Evolutionary conservation across 2,888 invertebrate species (phyloP), one percentile per base, ranked within the genome.

Genomic region (Drosophila antonietae): DNA sequence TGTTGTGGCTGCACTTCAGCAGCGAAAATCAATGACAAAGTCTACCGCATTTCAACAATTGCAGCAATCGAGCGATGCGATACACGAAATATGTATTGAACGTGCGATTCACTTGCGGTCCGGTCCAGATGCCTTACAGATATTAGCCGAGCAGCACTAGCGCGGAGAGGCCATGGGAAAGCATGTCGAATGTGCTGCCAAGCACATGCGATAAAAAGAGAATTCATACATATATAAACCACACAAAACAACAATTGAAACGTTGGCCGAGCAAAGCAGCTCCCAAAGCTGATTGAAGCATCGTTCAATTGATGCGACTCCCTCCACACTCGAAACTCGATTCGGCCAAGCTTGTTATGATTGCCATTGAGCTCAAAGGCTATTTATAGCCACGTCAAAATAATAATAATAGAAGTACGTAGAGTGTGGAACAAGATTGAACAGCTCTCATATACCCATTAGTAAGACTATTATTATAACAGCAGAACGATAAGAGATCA

Each of bases 21-120:
- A 47, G 58, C 47, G 47, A 35, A 28, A 78, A 64, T 78, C 78
- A 68, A 81, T 78, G 74, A 44, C 79, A 52, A 70, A 60, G 41
- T 70, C 44, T 56, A 68, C 81, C 70, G 63, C 88, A 83, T 73
- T 83, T 82, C 78, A 81, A 60, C 66, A 72, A 69, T 68, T 14
- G 52, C 33, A 9, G 10, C 35, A 23, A 23, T 20, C 15, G 52
- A 20, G 20, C 33, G 14, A 9, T 20, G 49, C 49, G n/a, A 73
- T 60, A 46, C 44, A 68, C 58, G 61, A 71, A 51, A 53, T 18
- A 14, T 35, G 56, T 66, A 63, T 61, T 61, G 63, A 70, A 58
- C 46, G 64, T 64, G 57, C 68, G 52, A 78, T 64, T 69, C 62
- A 73, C 72, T 81, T 83, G 83, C 71, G 85, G 90, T 82, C 58